Conservation (phyloP, 2,888 invertebrate genomes). For the Stenichneumon culpator region DNA sequence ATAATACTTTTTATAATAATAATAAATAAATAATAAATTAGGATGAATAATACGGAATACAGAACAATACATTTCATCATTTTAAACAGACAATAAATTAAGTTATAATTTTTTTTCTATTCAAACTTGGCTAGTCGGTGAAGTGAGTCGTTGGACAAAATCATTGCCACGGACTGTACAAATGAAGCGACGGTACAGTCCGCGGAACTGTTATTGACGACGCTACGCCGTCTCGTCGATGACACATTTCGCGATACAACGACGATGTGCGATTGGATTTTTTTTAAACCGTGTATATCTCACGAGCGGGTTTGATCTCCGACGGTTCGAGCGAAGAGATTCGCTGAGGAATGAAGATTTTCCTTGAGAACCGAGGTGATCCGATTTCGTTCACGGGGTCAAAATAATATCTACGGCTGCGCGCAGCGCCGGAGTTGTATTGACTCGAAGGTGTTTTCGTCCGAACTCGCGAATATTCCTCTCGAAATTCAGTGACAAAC, state of each 20-base stretch:
- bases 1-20: background rate
- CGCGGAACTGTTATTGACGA: constrained; percentile 76
- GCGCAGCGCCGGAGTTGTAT: constrained; percentile 79
- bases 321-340: background rate
- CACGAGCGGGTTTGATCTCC: background rate
- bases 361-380: background rate
- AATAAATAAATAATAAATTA: background rate
- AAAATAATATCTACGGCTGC: constrained; percentile 77
- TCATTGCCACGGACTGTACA: constrained; percentile 71
- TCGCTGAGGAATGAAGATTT: background rate
- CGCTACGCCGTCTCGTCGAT: constrained; percentile 30
- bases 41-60: too few relatives aligned
- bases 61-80: too few relatives aligned
- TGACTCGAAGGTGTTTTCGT: constrained; percentile 72
- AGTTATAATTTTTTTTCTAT: background rate
- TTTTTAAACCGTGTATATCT: background rate
- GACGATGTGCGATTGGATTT: background rate
- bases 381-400: constrained; percentile 63
- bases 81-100: background rate
- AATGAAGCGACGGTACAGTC: constrained; percentile 71
- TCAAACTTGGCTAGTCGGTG: constrained; percentile 6
- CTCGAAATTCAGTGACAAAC: constrained; percentile 3
- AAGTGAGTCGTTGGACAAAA: constrained; percentile 55
- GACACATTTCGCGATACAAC: constrained; percentile 18
- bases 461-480: constrained; percentile 15